phyloP scores from a whole-genome alignment of 1,140 invertebrate species.

The Drosophila paulistorum region DNA sequence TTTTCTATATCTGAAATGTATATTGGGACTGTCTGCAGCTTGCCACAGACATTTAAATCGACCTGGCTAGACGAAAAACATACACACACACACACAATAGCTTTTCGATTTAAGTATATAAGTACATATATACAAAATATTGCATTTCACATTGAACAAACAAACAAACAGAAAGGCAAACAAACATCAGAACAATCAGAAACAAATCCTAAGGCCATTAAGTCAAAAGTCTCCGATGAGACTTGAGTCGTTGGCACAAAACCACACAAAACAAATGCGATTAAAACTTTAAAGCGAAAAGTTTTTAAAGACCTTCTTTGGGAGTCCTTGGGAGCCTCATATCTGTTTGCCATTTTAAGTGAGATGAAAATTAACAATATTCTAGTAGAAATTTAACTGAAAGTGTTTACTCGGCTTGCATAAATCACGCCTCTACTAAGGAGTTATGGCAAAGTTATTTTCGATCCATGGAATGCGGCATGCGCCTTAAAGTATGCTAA shows the following conservation, averaged over 20 bases:
- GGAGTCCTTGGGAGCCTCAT: neutral
- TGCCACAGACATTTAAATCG: conserved; percentile 1
- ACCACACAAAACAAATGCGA: conserved; percentile 1
- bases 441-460: conserved; percentile 9
- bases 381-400: neutral
- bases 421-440: conserved; percentile 1
- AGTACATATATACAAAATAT: conserved; percentile 2
- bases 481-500: conserved; percentile 4
- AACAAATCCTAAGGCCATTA: conserved; percentile 4
- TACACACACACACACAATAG: neutral
- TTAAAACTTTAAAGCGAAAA: conserved; percentile 2
- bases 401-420: neutral
- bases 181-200: conserved; percentile 7
- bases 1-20: neutral
- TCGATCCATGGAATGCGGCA: neutral
- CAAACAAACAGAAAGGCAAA: neutral
- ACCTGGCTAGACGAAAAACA: conserved; percentile 5
- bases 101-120: neutral
- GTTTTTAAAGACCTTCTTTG: conserved; percentile 5
- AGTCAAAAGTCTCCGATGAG: neutral
- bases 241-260: neutral
- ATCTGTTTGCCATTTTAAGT: neutral
- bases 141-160: conserved; percentile 7
- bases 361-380: neutral
- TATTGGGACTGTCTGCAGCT: neutral